A percentile compares a stretch with the other conserved stretches of the same genome.
Evolutionary conservation across 2,113 vertebrate species (phyloP).

Genomic region (Dinomys branickii): DNA sequence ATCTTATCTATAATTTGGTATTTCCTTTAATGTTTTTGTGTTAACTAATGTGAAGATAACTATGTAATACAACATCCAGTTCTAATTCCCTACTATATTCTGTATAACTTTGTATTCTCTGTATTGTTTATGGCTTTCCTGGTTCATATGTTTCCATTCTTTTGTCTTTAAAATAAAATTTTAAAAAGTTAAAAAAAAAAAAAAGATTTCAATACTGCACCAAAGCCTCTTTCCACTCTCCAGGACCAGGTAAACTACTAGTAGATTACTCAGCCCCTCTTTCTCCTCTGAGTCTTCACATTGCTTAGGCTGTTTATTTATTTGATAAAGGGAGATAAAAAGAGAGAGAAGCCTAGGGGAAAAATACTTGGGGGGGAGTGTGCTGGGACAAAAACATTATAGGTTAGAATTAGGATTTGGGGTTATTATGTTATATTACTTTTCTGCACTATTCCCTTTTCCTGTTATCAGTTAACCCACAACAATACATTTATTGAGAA

Average conservation of each 20-base stretch:
- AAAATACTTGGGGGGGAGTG: neutral
- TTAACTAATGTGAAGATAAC: too few species aligned
- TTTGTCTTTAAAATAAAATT: too few species aligned
- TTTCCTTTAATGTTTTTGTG: too few species aligned
- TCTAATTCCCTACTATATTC: too few species aligned
- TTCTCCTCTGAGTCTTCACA: neutral
- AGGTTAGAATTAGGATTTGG: neutral
- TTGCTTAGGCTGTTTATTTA: neutral
- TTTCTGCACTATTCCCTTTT: neutral
- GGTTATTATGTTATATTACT: slow-evolving; percentile 22
- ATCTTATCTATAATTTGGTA: too few species aligned
- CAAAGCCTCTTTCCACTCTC: neutral
- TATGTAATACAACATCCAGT: too few species aligned
- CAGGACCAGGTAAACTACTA: neutral
- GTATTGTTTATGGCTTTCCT: too few species aligned
- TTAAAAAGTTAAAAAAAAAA: too few species aligned
- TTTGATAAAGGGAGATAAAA: neutral
- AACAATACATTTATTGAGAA: neutral
- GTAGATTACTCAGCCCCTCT: neutral
- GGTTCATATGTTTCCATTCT: too few species aligned
- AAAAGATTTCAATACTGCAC: neutral
- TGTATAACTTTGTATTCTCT: too few species aligned
- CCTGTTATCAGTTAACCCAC: neutral
- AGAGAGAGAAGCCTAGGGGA: neutral
- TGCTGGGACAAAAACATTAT: neutral